Conservation (phyloP, 2,797 vertebrate genomes). For the Apogon talboti region DNA sequence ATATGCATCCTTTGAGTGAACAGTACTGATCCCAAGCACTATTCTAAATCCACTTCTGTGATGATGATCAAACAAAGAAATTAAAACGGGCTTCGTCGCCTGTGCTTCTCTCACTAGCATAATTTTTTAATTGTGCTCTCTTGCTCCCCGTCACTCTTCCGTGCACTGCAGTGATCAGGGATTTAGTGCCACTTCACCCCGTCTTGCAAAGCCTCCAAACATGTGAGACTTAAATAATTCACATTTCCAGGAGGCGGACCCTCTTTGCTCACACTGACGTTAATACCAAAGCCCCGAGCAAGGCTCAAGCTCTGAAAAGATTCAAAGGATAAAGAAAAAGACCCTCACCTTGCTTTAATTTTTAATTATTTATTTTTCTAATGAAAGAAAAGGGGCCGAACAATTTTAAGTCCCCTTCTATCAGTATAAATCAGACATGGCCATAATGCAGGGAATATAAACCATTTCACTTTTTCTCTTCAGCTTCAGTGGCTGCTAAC, state of each 20-base stretch:
- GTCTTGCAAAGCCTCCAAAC: constrained; percentile 55
- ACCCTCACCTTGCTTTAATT: constrained; percentile 13
- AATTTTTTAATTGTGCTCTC: constrained; percentile 17
- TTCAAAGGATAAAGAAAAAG: constrained; percentile 11
- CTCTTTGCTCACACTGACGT: constrained; percentile 35
- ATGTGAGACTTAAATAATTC: constrained; percentile 70
- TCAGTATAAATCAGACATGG: constrained; percentile 6
- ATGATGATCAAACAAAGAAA: constrained; percentile 30
- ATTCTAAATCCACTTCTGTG: constrained; percentile 17
- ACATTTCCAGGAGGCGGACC: constrained; percentile 48
- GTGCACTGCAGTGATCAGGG: constrained; percentile 39
- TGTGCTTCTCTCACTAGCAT: constrained; percentile 31
- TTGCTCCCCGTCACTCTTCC: constrained; percentile 25
- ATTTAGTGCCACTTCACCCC: constrained; percentile 58
- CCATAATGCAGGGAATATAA: constrained; percentile 23
- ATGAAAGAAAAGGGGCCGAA: constrained; percentile 22
- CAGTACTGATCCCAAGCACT: constrained; percentile 13
- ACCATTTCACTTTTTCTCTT: constrained; percentile 34
- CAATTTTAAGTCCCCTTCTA: constrained; percentile 1
- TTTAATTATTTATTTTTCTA: constrained; percentile 15
- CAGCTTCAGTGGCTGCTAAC: constrained; percentile 15
- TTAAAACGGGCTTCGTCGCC: constrained; percentile 5
- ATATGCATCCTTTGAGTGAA: not conserved
- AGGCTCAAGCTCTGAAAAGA: constrained; percentile 23
- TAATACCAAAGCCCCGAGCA: constrained; percentile 41